A percentile compares a stretch with the other conserved stretches of the same genome.
Evolutionary conservation across 2,113 vertebrate genomes (phyloP).

Genomic region (Martes martes): DNA sequence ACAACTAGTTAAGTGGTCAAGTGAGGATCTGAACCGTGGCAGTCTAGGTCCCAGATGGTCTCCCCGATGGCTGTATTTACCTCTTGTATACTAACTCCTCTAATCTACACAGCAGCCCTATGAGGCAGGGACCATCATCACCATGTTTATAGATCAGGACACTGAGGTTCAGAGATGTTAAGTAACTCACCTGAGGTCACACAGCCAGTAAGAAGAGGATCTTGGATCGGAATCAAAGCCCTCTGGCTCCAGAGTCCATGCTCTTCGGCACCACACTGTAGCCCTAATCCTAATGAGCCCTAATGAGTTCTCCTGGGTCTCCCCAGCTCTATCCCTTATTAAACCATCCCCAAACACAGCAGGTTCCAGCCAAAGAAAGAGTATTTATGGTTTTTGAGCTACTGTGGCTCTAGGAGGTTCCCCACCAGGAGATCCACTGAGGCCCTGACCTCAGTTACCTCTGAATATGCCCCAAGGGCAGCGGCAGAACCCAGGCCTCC

Average conservation of each 20-base stretch:
- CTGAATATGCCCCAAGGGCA: not conserved
- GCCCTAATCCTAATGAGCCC: not conserved
- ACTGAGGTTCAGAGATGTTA: conserved; percentile 1
- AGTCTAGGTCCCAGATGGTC: not conserved
- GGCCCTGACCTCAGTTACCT: not conserved
- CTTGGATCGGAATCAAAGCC: not conserved
- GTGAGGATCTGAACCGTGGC: not conserved
- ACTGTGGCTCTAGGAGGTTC: not conserved
- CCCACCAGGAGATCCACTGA: not conserved
- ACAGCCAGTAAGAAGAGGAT: not conserved
- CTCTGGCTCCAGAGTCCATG: no score
- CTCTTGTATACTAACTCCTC: not conserved
- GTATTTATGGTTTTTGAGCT: not conserved
- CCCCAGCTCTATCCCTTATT: not conserved
- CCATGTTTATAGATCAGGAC: not conserved
- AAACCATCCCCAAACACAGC: not conserved
- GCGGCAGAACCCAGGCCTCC: not conserved
- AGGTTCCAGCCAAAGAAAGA: not conserved
- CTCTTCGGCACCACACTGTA: no score
- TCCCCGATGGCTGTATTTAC: not conserved
- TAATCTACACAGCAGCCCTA: not conserved
- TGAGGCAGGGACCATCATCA: not conserved
- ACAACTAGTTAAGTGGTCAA: not conserved
- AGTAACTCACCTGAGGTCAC: not conserved
- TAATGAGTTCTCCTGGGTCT: not conserved